Percentiles rank a stretch among this genome's conserved stretches.
These are phyloP conservation scores for Lasius fuliginosus DNA, from an alignment of 2,888 invertebrate genomes.

Conservation along the genomic window DNA sequence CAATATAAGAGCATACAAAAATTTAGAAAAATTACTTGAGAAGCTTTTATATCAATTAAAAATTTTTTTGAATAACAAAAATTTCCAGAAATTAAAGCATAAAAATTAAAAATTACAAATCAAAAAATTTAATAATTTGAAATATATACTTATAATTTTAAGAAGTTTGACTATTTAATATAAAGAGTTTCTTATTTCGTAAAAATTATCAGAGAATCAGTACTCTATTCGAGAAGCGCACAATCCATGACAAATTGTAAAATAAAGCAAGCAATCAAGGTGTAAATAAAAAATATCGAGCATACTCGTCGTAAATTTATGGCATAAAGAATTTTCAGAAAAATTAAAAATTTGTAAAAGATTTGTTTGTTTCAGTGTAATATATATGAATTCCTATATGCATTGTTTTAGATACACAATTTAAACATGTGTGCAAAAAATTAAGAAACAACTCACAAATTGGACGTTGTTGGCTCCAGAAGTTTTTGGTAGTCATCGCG, in stretches of 20 bases:
- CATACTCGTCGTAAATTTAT: not conserved
- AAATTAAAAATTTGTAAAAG: too few species aligned
- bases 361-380: not conserved
- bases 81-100: not conserved
- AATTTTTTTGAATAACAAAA: not conserved
- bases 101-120: not conserved
- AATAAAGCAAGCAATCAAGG: not conserved
- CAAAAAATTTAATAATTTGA: not conserved
- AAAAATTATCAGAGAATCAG: not conserved
- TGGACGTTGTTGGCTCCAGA: slow-evolving; percentile 61
- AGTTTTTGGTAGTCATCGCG: slow-evolving; percentile 64
- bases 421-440: not conserved
- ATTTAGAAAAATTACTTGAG: not conserved
- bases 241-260: not conserved
- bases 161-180: not conserved
- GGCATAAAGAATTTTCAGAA: not conserved
- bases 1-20: not conserved
- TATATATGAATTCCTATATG: not conserved
- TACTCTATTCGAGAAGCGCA: not conserved
- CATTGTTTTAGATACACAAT: not conserved
- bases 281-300: not conserved
- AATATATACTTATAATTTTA: not conserved
- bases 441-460: slow-evolving; percentile 60
- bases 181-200: not conserved
- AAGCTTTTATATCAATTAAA: not conserved